These are phyloP conservation scores for Rhogogaster chlorosoma DNA, from an alignment of 2,888 invertebrate genomes.

Conservation along the genomic window DNA sequence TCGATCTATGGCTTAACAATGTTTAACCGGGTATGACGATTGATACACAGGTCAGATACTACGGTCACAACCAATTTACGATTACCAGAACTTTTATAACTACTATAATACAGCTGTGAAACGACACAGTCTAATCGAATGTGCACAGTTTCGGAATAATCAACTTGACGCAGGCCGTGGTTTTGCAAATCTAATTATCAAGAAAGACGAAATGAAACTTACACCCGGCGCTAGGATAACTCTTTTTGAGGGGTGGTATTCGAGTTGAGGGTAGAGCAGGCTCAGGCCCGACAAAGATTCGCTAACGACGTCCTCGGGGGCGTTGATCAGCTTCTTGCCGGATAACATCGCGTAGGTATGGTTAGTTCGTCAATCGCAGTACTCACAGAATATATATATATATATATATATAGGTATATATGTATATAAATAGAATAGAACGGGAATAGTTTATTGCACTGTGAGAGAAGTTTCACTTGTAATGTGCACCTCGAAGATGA, in stretches of 20 bases:
- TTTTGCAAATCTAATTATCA: background rate
- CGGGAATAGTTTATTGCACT: background rate
- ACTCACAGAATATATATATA: background rate
- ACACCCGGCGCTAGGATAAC: constrained; percentile 70
- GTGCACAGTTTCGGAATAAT: background rate
- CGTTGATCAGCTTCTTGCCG: constrained; percentile 70
- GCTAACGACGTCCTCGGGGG: constrained; percentile 65
- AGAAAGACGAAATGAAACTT: constrained; percentile 60
- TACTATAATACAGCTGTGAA: background rate
- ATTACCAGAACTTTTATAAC: background rate
- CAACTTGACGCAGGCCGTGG: background rate
- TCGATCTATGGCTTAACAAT: background rate
- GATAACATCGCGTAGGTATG: constrained; percentile 33
- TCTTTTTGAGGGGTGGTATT: constrained; percentile 67
- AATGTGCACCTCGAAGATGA: background rate
- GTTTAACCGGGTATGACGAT: background rate
- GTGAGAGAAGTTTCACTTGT: background rate
- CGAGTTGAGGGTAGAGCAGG: constrained; percentile 70
- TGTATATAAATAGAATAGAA: background rate
- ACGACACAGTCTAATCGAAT: background rate
- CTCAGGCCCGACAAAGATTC: constrained; percentile 71
- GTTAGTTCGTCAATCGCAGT: background rate
- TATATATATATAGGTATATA: background rate
- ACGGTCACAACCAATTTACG: background rate
- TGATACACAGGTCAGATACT: background rate